Percentiles rank a stretch among this genome's conserved stretches.
phyloP scores from a whole-genome alignment of 1,140 invertebrate species.

The Mycetomoellerius zeteki region DNA sequence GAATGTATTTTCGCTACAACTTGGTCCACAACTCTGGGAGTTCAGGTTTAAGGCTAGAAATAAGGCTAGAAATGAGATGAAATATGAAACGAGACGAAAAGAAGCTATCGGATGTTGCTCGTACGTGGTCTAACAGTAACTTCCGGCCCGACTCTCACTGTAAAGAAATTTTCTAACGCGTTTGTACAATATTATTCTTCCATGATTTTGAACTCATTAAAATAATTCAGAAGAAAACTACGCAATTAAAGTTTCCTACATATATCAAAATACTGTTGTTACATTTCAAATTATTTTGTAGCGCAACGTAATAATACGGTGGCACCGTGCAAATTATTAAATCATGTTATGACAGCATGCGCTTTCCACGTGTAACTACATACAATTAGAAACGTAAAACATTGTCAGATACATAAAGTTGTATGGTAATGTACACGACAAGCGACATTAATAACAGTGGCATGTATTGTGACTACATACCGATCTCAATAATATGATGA shows the following conservation, averaged over 20 bases:
- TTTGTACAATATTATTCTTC: background rate
- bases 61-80: slow-evolving; percentile 45
- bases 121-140: background rate
- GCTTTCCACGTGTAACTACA: slow-evolving; percentile 9
- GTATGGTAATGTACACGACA: slow-evolving; percentile 78
- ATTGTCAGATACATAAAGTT: slow-evolving; percentile 68
- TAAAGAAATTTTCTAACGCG: background rate
- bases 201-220: background rate
- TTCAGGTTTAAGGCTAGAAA: slow-evolving; percentile 63
- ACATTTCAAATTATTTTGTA: background rate
- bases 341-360: slow-evolving; percentile 10
- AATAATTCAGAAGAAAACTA: slow-evolving; percentile 18
- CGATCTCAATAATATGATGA: slow-evolving; percentile 50
- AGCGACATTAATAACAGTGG: slow-evolving; percentile 49
- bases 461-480: slow-evolving; percentile 41
- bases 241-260: slow-evolving; percentile 20
- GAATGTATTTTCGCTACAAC: slow-evolving; percentile 69
- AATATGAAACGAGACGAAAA: slow-evolving; percentile 21
- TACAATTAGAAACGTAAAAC: slow-evolving; percentile 45
- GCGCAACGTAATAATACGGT: slow-evolving; percentile 4
- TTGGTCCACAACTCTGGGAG: slow-evolving; percentile 81
- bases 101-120: background rate
- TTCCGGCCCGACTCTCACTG: background rate
- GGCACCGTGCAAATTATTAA: slow-evolving; percentile 25
- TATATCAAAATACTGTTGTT: background rate